phyloP scores from a whole-genome alignment of 1,140 invertebrate species.

The Antheraea mylitta region DNA sequence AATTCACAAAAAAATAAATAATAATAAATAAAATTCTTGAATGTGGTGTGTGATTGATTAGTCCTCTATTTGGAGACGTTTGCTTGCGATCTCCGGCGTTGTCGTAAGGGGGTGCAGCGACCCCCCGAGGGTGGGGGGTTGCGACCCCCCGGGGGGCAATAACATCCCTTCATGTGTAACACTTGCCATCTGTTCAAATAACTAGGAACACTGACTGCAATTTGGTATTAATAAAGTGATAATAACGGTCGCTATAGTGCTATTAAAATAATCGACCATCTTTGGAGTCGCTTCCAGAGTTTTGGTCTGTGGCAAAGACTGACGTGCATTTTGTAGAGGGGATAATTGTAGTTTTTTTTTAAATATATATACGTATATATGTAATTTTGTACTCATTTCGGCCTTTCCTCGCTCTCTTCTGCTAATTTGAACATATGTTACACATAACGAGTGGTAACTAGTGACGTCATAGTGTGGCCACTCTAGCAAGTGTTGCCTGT shows the following conservation, averaged over 20 bases:
- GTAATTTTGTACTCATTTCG: slow-evolving; percentile 26
- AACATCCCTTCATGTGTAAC: slow-evolving; percentile 53
- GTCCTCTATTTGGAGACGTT: slow-evolving; percentile 44
- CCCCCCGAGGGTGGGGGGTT: too few relatives aligned
- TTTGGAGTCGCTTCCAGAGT: slow-evolving; percentile 34
- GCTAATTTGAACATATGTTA: slow-evolving; percentile 56
- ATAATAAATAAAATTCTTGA: slow-evolving; percentile 56
- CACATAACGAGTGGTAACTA: slow-evolving; percentile 33
- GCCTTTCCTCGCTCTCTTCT: slow-evolving; percentile 65
- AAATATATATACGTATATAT: neutral
- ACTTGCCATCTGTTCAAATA: slow-evolving; percentile 67
- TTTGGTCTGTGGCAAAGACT: slow-evolving; percentile 44
- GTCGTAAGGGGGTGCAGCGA: neutral
- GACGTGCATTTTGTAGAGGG: slow-evolving; percentile 57
- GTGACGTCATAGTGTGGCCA: slow-evolving; percentile 24
- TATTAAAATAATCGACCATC: slow-evolving; percentile 44
- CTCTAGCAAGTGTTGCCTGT: slow-evolving; percentile 51
- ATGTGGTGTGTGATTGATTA: slow-evolving; percentile 74
- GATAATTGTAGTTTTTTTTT: slow-evolving; percentile 34
- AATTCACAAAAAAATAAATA: slow-evolving; percentile 57
- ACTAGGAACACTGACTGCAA: slow-evolving; percentile 13
- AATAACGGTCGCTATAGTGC: slow-evolving; percentile 21
- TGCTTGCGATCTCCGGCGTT: slow-evolving; percentile 13
- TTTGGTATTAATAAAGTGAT: neutral
- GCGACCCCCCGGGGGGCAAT: neutral